Base-by-base conservation (phyloP, 1,140 invertebrate species). In the Agraylea sexmaculata region DNA sequence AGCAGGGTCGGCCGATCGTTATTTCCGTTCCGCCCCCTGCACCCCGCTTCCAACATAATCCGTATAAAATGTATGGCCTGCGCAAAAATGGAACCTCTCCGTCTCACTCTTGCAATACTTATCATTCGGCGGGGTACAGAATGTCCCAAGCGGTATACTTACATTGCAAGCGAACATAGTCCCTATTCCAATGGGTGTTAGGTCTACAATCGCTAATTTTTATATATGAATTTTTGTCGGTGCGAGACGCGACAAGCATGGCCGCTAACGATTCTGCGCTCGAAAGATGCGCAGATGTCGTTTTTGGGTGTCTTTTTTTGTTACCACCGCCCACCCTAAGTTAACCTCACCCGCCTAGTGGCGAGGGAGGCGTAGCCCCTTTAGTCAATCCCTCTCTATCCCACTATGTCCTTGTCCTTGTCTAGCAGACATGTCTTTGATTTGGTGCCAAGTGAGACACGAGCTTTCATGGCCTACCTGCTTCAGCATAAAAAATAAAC, bases 221-320 rank as follows among this genome's bases (percentile, higher is more conserved):
- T 10, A 3, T 15, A 17, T 3, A 17, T 10, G 30, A 13, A 17
- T 3, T n/a, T 3, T 13, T 35, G 19, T 3, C 33, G 6, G 11
- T 17, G 18, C 33, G 12, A 5, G 42, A 32, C 21, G 30, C 6
- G 36, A 27, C 8, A 22, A 13, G 12, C 12, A 12, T 17, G 37
- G 3, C 30, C 25, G 39, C 48, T 50, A 50, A 50, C 48, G 48
- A 50, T 50, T 50, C 40, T 50, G 48, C 48, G 48, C 48, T 38
- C 44, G 38, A 50, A 50, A 46, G 48, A 46, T 50, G 48, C 48
- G 48, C 48, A 50, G 44, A 50, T 50, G 46, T 41, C 47, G 47
- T 49, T 49, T 49, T 49, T 49, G 47, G n/a, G 47, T 45, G 47
- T 43, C 30, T 49, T 49, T 48, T 48, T 49, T 49, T 34, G 21